These are phyloP conservation scores for Papilio machaon DNA, from an alignment of 1,140 invertebrate genomes.

Conservation along the genomic window DNA sequence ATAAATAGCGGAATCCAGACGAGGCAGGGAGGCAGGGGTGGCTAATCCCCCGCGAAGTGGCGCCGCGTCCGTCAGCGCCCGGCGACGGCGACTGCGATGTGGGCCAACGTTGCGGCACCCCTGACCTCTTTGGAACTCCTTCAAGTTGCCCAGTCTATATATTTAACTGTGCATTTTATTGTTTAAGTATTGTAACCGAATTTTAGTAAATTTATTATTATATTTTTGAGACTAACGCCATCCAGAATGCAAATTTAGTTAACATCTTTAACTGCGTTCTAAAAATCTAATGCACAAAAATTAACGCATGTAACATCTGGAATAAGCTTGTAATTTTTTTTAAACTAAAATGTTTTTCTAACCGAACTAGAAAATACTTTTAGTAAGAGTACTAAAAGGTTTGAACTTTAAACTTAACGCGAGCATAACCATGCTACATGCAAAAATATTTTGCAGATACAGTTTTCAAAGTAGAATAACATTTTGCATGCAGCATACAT, in stretches of 20 bases:
- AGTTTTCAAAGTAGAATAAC: constrained; percentile 21
- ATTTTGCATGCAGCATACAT: not conserved
- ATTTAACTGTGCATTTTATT: constrained; percentile 4
- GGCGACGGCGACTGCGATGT: constrained; percentile 42
- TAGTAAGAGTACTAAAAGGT: not conserved
- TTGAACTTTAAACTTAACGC: constrained; percentile 23
- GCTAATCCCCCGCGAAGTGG: constrained; percentile 51
- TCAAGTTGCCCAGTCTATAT: not conserved
- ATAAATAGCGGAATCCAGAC: constrained; percentile 30
- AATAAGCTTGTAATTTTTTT: not conserved
- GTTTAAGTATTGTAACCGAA: not conserved
- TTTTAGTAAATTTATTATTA: not conserved
- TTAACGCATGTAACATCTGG: not conserved
- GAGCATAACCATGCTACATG: not conserved
- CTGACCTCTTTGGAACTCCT: constrained; percentile 31
- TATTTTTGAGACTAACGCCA: not conserved
- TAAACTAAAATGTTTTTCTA: not conserved
- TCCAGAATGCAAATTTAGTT: not conserved
- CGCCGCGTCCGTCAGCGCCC: constrained; percentile 47
- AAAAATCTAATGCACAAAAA: not conserved
- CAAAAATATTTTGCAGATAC: not conserved
- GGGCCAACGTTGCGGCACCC: constrained; percentile 51
- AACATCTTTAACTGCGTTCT: not conserved
- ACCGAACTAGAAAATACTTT: constrained; percentile 6
- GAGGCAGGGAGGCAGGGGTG: not conserved